These are phyloP conservation scores for Melipona beecheii DNA, from an alignment of 2,888 invertebrate genomes.

Conservation along the genomic window DNA sequence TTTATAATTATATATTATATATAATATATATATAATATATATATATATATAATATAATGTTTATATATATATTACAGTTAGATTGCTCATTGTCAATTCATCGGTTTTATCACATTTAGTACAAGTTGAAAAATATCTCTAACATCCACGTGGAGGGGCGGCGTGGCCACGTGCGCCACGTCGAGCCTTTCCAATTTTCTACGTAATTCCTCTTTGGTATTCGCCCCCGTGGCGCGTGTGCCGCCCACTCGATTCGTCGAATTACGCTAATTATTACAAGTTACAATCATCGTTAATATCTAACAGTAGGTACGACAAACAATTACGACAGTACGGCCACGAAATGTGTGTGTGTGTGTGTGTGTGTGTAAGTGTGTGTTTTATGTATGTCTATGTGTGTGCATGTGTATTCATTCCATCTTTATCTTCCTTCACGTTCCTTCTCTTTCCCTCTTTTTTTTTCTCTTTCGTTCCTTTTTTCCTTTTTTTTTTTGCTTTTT, in stretches of 20 bases:
- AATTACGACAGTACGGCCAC: conserved; percentile 78
- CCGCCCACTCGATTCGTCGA: conserved; percentile 55
- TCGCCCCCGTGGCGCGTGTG: conserved; percentile 40
- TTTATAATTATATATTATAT: conserved; percentile 70
- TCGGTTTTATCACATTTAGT: conserved; percentile 84
- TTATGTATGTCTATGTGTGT: conserved; percentile 12
- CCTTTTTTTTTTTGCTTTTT: neutral
- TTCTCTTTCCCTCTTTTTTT: neutral
- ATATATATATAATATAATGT: conserved; percentile 70
- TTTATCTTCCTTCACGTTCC: neutral
- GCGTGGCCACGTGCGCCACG: conserved; percentile 38
- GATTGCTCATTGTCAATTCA: conserved; percentile 84
- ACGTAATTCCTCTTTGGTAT: neutral
- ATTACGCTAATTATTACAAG: conserved; percentile 65
- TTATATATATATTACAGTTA: conserved; percentile 81
- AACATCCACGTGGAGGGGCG: conserved; percentile 82
- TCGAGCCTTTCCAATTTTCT: neutral
- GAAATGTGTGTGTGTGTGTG: conserved; percentile 57
- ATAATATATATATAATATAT: conserved; percentile 59
- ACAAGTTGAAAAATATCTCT: conserved; percentile 84
- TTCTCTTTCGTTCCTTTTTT: neutral
- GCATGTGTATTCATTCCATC: conserved; percentile 7
- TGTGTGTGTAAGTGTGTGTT: neutral
- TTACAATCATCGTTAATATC: conserved; percentile 69
- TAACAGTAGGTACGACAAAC: conserved; percentile 78